phyloP scores from a whole-genome alignment of 1,140 invertebrate genomes.

The Trachelipus rathkii region DNA sequence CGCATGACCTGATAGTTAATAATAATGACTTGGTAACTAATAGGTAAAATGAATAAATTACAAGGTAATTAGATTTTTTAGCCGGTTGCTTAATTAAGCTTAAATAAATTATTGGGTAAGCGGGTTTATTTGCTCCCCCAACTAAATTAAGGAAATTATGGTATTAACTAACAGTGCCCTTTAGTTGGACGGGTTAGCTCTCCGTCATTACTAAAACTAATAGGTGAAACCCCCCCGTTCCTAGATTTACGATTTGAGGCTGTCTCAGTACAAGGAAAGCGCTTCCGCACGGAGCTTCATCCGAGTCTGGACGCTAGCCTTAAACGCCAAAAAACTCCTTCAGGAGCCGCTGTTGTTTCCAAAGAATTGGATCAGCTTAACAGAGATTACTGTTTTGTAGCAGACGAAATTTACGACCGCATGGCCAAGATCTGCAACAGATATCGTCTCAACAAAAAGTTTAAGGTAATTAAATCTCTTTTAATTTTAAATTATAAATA shows the following conservation, averaged over 20 bases:
- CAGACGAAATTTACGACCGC: conserved; percentile 44
- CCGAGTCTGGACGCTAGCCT: conserved; percentile 65
- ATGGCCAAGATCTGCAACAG: conserved; percentile 45
- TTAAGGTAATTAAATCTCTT: conserved; percentile 44
- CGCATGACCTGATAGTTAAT: too few relatives aligned
- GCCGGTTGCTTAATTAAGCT: too few relatives aligned
- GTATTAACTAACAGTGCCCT: neutral
- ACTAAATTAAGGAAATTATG: neutral
- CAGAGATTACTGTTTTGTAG: conserved; percentile 41
- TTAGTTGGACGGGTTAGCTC: neutral
- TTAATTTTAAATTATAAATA: neutral
- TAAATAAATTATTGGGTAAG: neutral
- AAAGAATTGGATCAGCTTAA: conserved; percentile 44
- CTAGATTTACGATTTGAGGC: conserved; percentile 81
- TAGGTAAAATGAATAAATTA: too few relatives aligned
- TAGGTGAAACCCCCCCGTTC: conserved; percentile 42
- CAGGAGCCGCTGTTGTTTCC: conserved; percentile 38
- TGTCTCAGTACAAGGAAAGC: conserved; percentile 72
- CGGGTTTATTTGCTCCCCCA: neutral
- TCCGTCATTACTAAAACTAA: neutral
- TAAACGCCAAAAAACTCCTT: conserved; percentile 28
- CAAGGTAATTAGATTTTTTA: too few relatives aligned
- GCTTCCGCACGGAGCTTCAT: conserved; percentile 79
- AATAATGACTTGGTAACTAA: too few relatives aligned
- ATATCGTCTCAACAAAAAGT: conserved; percentile 40